These are phyloP conservation scores for Caerostris extrusa DNA, from an alignment of 1,140 invertebrate genomes.

Conservation along the genomic window DNA sequence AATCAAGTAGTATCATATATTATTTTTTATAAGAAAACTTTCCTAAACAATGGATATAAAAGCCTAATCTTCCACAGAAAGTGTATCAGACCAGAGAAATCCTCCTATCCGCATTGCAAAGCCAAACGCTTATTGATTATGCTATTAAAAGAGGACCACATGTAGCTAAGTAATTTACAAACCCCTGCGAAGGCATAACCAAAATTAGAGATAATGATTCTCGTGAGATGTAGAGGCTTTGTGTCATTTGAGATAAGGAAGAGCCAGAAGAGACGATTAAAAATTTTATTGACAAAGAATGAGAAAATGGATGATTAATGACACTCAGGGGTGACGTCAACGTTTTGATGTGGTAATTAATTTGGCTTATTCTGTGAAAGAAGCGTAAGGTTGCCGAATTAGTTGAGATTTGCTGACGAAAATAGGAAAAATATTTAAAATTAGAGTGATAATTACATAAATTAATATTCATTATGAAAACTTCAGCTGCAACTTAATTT, in stretches of 20 bases:
- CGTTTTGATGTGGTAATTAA: slow-evolving; percentile 57
- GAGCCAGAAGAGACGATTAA: slow-evolving; percentile 46
- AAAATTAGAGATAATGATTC: slow-evolving; percentile 71
- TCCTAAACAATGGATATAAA: slow-evolving; percentile 3
- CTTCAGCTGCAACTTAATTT: too few species aligned
- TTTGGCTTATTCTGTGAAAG: not conserved
- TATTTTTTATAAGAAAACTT: too few species aligned
- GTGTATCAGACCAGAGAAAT: not conserved
- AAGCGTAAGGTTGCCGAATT: not conserved
- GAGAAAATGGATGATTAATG: slow-evolving; percentile 48
- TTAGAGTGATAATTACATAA: too few species aligned
- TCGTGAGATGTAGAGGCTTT: slow-evolving; percentile 17
- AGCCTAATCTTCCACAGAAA: not conserved
- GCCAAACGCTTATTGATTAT: slow-evolving; percentile 64
- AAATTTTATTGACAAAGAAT: slow-evolving; percentile 51
- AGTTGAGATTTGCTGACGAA: not conserved
- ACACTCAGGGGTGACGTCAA: slow-evolving; percentile 35
- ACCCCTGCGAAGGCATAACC: slow-evolving; percentile 35
- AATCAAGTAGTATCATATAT: too few species aligned
- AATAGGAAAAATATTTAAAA: not conserved
- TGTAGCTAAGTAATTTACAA: slow-evolving; percentile 18
- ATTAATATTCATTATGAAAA: too few species aligned
- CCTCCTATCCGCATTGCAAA: not conserved
- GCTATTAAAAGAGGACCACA: slow-evolving; percentile 47
- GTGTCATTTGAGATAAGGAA: slow-evolving; percentile 58